Evolutionary conservation across 2,888 invertebrate genomes (phyloP).

Genomic region (Rhyacophila evoluta): DNA sequence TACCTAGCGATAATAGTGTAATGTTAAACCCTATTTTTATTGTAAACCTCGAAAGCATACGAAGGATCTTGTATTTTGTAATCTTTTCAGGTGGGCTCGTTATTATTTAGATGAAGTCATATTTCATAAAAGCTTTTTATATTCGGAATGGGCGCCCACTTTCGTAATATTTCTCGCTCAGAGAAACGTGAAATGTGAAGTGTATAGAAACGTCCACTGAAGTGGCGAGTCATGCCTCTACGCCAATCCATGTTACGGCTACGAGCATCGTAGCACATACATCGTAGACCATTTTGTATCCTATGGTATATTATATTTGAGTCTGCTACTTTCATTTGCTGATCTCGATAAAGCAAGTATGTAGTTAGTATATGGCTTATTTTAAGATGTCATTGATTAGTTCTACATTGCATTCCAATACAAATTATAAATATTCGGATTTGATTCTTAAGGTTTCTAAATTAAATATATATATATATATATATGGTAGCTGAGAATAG

Average conservation of each 20-base stretch:
- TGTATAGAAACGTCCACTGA: not conserved
- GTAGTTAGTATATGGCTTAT: too few relatives aligned
- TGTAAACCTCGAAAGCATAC: not conserved
- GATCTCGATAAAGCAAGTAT: too few relatives aligned
- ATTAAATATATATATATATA: too few relatives aligned
- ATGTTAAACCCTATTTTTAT: too few relatives aligned
- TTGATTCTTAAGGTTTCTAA: too few relatives aligned
- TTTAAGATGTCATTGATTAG: too few relatives aligned
- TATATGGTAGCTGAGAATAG: too few relatives aligned
- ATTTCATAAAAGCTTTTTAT: not conserved
- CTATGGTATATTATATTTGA: too few relatives aligned
- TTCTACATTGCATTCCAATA: too few relatives aligned
- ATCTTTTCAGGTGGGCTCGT: not conserved
- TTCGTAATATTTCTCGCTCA: not conserved
- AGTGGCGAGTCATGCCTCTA: conserved; percentile 6
- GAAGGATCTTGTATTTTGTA: not conserved
- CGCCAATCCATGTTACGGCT: not conserved
- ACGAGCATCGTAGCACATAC: not conserved
- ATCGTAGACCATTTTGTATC: not conserved
- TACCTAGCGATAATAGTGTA: too few relatives aligned
- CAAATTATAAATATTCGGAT: too few relatives aligned
- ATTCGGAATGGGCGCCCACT: not conserved
- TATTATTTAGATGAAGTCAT: not conserved
- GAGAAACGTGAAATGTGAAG: conserved; percentile 14
- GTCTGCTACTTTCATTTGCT: too few relatives aligned